Evolutionary conservation across 1,140 invertebrate species (phyloP), one percentile per base, ranked within the genome.

Genomic region (Physella acuta): DNA sequence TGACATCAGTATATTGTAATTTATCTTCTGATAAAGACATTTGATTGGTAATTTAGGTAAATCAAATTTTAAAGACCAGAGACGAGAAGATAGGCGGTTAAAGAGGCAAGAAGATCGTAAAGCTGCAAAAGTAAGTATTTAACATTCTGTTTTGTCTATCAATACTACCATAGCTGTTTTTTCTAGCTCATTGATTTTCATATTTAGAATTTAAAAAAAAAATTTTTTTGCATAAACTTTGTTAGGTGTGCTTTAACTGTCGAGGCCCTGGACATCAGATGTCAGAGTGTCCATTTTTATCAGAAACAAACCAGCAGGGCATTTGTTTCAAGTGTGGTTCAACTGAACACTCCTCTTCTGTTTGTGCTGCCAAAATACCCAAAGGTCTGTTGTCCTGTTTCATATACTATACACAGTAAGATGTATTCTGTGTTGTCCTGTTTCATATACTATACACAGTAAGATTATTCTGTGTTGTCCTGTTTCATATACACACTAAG

Each of bases 321-420:
- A 82, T 85, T 59, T 87, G 85, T 63, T 87, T 85, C 72, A 86
- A 86, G 74, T 87, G 85, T 81, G 85, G 85, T 17, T 86, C 84
- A 8, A 84, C 81, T 56, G 85, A 86, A 72, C 85, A 87, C 73
- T 66, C 68, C 3, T 73, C 80, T 5, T 60, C 58, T 49, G 70
- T 78, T 59, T 87, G 85, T 72, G 72, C 62, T 33, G 70, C 90
- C 51, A 90, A 90, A 68, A 64, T 82, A 20, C 65, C 76, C 24
- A 59, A 74, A 78, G 82, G 82, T 81, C 64, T 30, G n/a, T n/a
- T n/a, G n/a, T n/a, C n/a, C n/a, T n/a, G n/a, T n/a, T n/a, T n/a
- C n/a, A n/a, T n/a, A n/a, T n/a, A n/a, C n/a, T n/a, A n/a, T n/a
- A n/a, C n/a, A n/a, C n/a, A n/a, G n/a, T n/a, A n/a, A n/a, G n/a